These are phyloP conservation scores for Calypte anna DNA, from an alignment of 2,113 vertebrate species.

Conservation along the genomic window DNA sequence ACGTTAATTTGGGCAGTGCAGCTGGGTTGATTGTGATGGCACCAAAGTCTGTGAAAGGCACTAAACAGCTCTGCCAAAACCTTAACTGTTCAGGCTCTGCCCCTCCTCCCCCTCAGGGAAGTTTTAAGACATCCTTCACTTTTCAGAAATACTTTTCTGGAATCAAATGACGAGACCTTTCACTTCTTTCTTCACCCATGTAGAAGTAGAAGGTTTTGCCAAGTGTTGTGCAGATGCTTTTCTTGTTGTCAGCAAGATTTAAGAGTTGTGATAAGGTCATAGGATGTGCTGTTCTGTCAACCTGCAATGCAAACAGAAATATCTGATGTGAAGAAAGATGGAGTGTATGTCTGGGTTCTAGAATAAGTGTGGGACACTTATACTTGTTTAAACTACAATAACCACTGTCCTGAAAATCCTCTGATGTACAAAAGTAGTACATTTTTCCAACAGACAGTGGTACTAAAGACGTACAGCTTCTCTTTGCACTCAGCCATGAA, in stretches of 20 bases:
- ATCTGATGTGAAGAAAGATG: neutral
- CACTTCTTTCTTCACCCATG: fast-evolving
- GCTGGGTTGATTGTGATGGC: neutral
- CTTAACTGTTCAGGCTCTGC: neutral
- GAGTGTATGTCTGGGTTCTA: neutral
- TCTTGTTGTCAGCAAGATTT: neutral
- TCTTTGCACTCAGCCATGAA: neutral
- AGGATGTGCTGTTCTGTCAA: neutral
- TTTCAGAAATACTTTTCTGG: neutral
- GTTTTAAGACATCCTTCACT: neutral
- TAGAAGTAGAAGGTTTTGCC: neutral
- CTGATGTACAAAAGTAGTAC: neutral
- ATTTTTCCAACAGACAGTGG: neutral
- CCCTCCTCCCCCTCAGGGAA: neutral
- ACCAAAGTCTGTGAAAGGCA: neutral
- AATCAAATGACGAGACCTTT: neutral
- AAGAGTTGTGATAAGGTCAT: neutral
- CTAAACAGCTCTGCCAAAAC: neutral
- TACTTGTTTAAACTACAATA: neutral
- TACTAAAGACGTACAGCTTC: neutral
- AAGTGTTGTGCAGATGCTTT: neutral
- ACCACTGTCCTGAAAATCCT: neutral
- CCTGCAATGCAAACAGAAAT: neutral
- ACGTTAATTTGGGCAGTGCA: neutral
- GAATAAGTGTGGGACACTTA: neutral